Conservation (phyloP, 2,113 vertebrate species). For the Bubalus kerabau region DNA sequence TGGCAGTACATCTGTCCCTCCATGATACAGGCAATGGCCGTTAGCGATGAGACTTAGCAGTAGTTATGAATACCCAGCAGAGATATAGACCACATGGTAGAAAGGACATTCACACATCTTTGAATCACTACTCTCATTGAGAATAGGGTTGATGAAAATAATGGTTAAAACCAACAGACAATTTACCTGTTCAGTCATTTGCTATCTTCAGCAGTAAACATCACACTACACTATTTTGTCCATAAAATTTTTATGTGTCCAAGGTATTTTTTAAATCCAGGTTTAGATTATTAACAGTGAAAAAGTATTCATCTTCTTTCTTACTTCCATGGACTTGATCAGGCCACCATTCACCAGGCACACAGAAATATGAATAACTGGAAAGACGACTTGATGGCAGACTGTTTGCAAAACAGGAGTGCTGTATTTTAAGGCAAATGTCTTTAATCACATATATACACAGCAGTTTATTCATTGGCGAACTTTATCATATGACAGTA, state of each 20-base stretch:
- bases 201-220: background rate
- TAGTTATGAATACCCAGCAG: background rate
- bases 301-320: background rate
- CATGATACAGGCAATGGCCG: background rate
- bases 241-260: background rate
- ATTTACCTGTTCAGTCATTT: background rate
- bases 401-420: conserved; percentile 3
- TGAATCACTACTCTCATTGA: background rate
- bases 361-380: background rate
- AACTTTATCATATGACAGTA: conserved; percentile 3
- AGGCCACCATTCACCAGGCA: background rate
- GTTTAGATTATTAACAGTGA: background rate
- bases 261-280: conserved; percentile 28
- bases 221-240: background rate
- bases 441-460: conserved; percentile 31
- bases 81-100: background rate
- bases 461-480: background rate
- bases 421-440: conserved; percentile 69
- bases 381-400: background rate
- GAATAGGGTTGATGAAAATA: background rate
- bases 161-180: background rate
- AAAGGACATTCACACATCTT: background rate
- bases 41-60: background rate
- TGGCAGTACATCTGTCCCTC: background rate
- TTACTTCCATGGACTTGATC: background rate